Base-by-base conservation (phyloP, 2,113 vertebrate species). In the Nycticorax nycticorax region DNA sequence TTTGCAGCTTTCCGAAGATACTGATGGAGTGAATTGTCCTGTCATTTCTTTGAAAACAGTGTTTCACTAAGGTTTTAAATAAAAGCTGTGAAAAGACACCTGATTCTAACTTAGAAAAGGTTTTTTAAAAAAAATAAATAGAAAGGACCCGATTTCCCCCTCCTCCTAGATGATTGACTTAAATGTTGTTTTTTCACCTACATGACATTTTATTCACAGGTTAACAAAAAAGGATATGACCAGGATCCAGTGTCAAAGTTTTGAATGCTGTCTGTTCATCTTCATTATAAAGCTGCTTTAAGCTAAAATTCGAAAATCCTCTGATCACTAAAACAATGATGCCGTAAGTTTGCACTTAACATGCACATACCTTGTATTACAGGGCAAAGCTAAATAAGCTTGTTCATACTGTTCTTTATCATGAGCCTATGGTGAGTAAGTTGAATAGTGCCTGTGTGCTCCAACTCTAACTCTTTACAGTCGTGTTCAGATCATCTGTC, bases 131-230 rank as follows among this genome's bases (percentile, higher is more conserved):
- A 41, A 60, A 62, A 8, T 1, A 28, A 37, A 43, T 16, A 8
- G 3, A 41, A 59, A 92, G 35, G 11, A 14, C 2, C 11, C 3
- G 5, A 5, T 77, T 72, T 3, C 12, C 1, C 3, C 4, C 1
- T 68, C 9, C 14, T 78, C 17, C 22, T 3, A 39, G 24, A 39
- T 19, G 1, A 56, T 87, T 60, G 16, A 11, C 64, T 64, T 53
- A 35, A 6, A 17, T 33, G 2, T 5, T 59, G 1, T 13, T 84
- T 73, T 67, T 77, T 45, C 28, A 71, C 7, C 11, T 45, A 23
- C 3, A 3, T 5, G 16, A 20, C 13, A 16, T 73, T 82, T 92
- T 64, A 57, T 73, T 77, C 22, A 53, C 20, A 82, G 3, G 6
- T 66, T 66, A 66, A 17, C 11, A 37, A 52, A 74, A 87, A 67